Base-by-base conservation (phyloP, 2,888 invertebrate species). In the Orthosia gracilis region DNA sequence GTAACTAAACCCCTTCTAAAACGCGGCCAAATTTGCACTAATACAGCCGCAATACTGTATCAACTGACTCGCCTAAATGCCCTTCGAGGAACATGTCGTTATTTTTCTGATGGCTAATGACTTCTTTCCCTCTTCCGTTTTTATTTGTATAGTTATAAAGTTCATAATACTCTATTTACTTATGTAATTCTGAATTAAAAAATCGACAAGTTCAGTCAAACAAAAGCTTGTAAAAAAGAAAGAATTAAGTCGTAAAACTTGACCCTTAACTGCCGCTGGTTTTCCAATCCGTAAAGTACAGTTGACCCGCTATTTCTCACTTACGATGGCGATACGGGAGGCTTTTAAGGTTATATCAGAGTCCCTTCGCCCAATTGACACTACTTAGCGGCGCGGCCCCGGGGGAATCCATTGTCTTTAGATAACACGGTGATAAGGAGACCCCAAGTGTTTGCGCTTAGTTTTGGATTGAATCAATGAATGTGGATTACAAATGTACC, bases 271-370 rank as follows among this genome's bases (percentile, higher is more conserved):
- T 50, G 13, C 9, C 9, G 9, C 13, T 23, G n/a, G 7, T 4
- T 23, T 11, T 40, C 50, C 78, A 31, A 18, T 54, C 75, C 59
- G 26, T 52, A 61, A 47, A 64, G 40, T 61, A 47, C 45, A 54
- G 23, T 55, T n/a, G 47, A 50, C 26, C 40, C 58, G 45, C 54
- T 58, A 61, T 55, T 58, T 31, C 7, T 69, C 54, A 83, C 66
- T 83, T 66, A 73, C 26, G 54, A n/a, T n/a, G 63, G 59, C 69
- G 80, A 74, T 76, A 87, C 80, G 66, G 50, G 62, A 72, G 73
- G 73, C 85, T 87, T 85, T 87, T 87, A 87, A 71, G 67, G 70
- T 79, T 76, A 81, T 83, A 82, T 82, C 82, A 61, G 69, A 76
- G 66, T 59, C 57, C 47, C 72, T 58, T 73, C 26, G 15, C 40